phyloP scores from a whole-genome alignment of 2,113 vertebrate genomes.

The Smithornis capensis region DNA sequence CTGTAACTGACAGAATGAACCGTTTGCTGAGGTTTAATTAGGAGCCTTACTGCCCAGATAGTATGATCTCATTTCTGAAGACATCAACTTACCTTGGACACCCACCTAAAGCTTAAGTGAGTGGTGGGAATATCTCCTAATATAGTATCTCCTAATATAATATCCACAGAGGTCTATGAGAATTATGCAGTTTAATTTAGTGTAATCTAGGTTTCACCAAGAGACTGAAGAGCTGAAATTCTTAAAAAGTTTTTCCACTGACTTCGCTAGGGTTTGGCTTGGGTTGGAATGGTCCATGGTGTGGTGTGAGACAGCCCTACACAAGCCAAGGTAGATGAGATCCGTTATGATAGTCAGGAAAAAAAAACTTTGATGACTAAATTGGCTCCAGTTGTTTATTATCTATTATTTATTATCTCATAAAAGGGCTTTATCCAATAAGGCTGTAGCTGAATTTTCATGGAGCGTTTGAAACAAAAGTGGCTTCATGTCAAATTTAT shows the following conservation, averaged over 20 bases:
- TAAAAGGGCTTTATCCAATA: slow-evolving; percentile 18
- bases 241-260: not conserved
- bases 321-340: not conserved
- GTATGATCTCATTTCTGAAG: not conserved
- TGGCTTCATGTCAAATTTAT: slow-evolving; percentile 61
- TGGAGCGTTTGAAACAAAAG: slow-evolving; percentile 60
- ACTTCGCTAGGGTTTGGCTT: not conserved
- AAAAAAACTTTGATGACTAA: slow-evolving; percentile 39
- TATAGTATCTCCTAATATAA: not conserved
- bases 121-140: not conserved
- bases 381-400: slow-evolving; percentile 58
- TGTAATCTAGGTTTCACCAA: not conserved
- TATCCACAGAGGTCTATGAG: not conserved
- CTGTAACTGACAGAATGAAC: not conserved
- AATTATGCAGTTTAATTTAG: not conserved
- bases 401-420: slow-evolving; percentile 57
- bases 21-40: not conserved
- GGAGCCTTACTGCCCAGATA: not conserved
- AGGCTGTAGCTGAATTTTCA: slow-evolving; percentile 45
- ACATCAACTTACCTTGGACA: not conserved
- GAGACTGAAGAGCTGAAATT: not conserved
- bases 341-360: not conserved
- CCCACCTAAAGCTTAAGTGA: not conserved
- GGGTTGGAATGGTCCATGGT: not conserved
- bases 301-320: not conserved